phyloP scores from a whole-genome alignment of 2,113 vertebrate species.

The Pygoscelis adeliae region DNA sequence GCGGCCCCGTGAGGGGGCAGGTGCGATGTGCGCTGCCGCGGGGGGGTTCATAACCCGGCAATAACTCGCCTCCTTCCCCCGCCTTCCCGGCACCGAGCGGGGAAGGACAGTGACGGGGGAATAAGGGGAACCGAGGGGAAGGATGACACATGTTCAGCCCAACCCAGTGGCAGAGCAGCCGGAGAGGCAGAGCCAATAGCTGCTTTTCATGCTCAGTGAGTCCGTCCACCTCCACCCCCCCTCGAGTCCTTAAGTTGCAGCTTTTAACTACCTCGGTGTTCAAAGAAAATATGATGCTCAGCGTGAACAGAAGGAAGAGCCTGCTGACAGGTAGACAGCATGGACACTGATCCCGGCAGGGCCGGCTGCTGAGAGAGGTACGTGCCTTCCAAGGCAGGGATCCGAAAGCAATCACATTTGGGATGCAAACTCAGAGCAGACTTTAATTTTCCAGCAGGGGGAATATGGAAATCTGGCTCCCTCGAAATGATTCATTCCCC shows the following conservation, averaged over 20 bases:
- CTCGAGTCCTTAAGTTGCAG: conserved; percentile 32
- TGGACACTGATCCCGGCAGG: conserved; percentile 30
- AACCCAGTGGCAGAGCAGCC: conserved; percentile 21
- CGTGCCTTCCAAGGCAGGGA: conserved; percentile 31
- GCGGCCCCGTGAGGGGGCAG: not conserved
- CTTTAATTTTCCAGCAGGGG: conserved; percentile 26
- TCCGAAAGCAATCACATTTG: not conserved
- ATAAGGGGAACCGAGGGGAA: not conserved
- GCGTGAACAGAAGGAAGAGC: conserved; percentile 51
- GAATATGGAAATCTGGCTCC: conserved; percentile 28
- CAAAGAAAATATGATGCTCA: conserved; percentile 36
- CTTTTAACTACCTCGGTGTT: not conserved
- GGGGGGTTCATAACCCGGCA: not conserved
- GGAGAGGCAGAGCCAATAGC: conserved; percentile 41
- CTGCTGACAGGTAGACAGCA: conserved; percentile 40
- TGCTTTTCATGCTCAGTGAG: not conserved
- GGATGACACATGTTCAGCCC: conserved; percentile 17
- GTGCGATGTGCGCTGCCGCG: not conserved
- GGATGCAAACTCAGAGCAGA: conserved; percentile 36
- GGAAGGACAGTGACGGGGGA: not conserved
- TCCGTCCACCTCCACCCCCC: not conserved
- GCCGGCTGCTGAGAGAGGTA: conserved; percentile 62
- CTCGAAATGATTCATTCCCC: not conserved
- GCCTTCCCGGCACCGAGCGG: not conserved
- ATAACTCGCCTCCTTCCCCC: not conserved